Base-by-base conservation (phyloP, 2,113 vertebrate genomes). In the Siniperca knerii region DNA sequence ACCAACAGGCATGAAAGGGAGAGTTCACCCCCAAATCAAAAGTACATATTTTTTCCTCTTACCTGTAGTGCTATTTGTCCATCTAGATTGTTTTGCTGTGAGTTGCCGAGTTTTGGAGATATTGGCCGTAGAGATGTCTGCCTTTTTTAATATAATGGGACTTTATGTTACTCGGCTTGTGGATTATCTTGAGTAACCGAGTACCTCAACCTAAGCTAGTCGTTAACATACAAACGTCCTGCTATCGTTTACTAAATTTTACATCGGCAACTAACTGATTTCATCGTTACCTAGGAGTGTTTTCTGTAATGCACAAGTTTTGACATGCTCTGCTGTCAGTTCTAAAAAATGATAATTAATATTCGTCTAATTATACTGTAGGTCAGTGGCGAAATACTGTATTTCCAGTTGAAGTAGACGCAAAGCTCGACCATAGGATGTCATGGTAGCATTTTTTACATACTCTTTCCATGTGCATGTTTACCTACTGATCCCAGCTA, bases 391-490 rank as follows among this genome's bases (percentile, higher is more conserved):
- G 23, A 62, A 73, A 60, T 21, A 1, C 20, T 58, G 79, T 62
- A 72, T 73, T 61, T 79, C 2, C 44, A 48, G 35, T 10, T n/a
- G 21, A 37, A 64, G 23, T 48, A 1, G 42, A 72, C 65, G 35
- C 79, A 85, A 81, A 83, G 77, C 77, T 85, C 20, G 40, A 10
- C 18, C 60, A 62, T 78, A 75, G 85, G 84, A 79, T 70, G 82
- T 87, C 86, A 77, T 70, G 77, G 54, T 52, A n/a, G 42, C 82
- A 89, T 89, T 91, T 84, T 88, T 89, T 29, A 85, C 80, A 92
- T 88, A 70, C 62, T 83, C 78, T 64, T 79, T 65, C n/a, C 67
- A 40, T 68, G 65, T 88, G 64, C 68, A 54, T 90, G 87, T 92
- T 94, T 92, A 82, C 87, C 79, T 66, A 75, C 72, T 79, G 60